These are phyloP conservation scores for Drosophila seclusa DNA, from an alignment of 2,888 invertebrate species.

Conservation along the genomic window DNA sequence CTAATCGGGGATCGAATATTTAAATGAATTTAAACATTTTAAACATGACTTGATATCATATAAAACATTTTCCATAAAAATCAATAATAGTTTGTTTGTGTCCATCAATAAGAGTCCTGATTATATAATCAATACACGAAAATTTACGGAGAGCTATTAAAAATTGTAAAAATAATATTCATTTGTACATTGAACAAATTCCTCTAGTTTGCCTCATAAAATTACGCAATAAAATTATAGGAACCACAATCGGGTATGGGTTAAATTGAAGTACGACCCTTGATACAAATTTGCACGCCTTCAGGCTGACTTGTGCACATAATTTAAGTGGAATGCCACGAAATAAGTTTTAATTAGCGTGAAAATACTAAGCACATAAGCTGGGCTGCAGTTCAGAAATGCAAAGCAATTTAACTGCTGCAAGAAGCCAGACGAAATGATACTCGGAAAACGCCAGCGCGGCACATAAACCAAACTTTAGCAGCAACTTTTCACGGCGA, in stretches of 20 bases:
- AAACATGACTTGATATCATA: background rate
- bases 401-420: constrained; percentile 25
- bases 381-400: constrained; percentile 32
- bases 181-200: background rate
- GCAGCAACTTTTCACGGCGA: constrained; percentile 35
- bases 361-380: constrained; percentile 43
- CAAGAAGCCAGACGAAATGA: constrained; percentile 3
- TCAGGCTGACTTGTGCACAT: constrained; percentile 23
- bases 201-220: background rate
- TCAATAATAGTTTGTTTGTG: background rate
- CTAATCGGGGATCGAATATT: too few relatives aligned
- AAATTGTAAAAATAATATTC: background rate
- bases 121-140: background rate
- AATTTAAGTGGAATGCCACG: constrained; percentile 46
- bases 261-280: background rate
- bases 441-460: constrained; percentile 6
- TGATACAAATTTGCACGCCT: background rate
- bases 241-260: background rate
- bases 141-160: background rate
- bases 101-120: background rate
- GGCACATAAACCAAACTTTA: constrained; percentile 58
- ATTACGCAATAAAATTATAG: background rate
- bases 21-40: background rate
- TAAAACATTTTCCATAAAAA: background rate
- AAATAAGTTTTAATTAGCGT: constrained; percentile 66